Conservation (phyloP, 2,113 vertebrate genomes). For the Hucho hucho region DNA sequence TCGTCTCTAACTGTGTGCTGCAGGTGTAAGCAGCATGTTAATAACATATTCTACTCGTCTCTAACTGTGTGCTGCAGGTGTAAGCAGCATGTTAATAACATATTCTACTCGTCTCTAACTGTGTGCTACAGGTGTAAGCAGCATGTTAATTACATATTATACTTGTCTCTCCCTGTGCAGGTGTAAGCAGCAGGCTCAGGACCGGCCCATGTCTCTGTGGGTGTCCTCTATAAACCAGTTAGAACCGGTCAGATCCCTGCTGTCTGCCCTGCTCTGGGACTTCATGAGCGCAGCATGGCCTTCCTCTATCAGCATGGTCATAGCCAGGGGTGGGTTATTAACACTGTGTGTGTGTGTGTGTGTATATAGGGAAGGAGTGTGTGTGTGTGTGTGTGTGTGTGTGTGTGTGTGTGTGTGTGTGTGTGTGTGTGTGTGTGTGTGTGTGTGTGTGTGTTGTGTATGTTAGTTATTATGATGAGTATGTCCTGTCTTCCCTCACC, state of each 20-base stretch:
- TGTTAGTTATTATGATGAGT: background rate
- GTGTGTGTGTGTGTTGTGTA: background rate
- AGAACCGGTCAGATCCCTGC: conserved; percentile 81
- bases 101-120: too few relatives aligned
- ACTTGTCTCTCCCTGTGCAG: too few relatives aligned
- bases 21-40: too few relatives aligned
- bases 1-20: too few relatives aligned
- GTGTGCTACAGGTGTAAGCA: conserved; percentile 37
- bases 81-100: too few relatives aligned
- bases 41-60: too few relatives aligned
- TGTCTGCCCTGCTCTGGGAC: conserved; percentile 83
- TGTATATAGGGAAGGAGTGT: too few relatives aligned
- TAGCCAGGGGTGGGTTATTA: conserved; percentile 78
- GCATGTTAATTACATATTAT: too few relatives aligned
- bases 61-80: too few relatives aligned
- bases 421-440: too few relatives aligned
- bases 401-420: too few relatives aligned
- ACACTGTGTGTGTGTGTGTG: background rate
- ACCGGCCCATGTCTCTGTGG: conserved; percentile 90
- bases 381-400: too few relatives aligned
- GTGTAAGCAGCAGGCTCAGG: conserved; percentile 82
- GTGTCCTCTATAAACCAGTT: conserved; percentile 85
- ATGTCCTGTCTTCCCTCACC: fast-evolving
- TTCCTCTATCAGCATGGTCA: conserved; percentile 88
- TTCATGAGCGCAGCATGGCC: conserved; percentile 90